These are phyloP conservation scores for Pachyuromys duprasi DNA, from an alignment of 2,797 vertebrate species.

Conservation along the genomic window DNA sequence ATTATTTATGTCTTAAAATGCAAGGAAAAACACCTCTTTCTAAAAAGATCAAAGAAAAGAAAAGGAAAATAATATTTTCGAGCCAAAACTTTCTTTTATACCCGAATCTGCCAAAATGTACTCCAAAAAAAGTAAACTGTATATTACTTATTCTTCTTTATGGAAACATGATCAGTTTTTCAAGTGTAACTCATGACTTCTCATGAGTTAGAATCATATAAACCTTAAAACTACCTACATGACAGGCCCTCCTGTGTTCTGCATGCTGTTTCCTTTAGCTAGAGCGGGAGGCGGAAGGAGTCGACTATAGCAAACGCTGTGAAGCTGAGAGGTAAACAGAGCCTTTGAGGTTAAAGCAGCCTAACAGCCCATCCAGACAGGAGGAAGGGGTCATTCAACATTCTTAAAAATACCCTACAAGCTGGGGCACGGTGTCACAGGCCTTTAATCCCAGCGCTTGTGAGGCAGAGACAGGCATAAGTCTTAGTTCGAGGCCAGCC, in stretches of 20 bases:
- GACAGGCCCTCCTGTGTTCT: not conserved
- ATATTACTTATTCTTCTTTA: not conserved
- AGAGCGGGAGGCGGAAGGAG: not conserved
- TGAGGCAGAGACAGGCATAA: too few relatives aligned
- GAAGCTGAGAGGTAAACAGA: not conserved
- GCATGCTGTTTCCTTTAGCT: not conserved
- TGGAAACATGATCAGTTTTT: not conserved
- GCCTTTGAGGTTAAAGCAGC: not conserved
- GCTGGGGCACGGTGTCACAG: too few relatives aligned
- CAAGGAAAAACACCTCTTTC: not conserved
- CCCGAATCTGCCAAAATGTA: not conserved
- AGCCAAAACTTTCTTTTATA: conserved; percentile 17
- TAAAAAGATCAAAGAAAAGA: conserved; percentile 7
- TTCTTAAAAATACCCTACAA: not conserved
- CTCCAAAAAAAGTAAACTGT: not conserved
- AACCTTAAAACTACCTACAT: conserved; percentile 11
- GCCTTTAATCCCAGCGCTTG: too few relatives aligned
- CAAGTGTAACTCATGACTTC: not conserved
- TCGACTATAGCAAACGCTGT: not conserved
- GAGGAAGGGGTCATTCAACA: not conserved
- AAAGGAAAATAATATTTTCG: not conserved
- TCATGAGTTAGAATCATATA: not conserved
- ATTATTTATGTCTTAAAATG: conserved; percentile 34
- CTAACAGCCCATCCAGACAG: not conserved
- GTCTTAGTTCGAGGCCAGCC: too few relatives aligned